Conservation (phyloP, 2,888 invertebrate genomes). For the Macropis europaea region DNA sequence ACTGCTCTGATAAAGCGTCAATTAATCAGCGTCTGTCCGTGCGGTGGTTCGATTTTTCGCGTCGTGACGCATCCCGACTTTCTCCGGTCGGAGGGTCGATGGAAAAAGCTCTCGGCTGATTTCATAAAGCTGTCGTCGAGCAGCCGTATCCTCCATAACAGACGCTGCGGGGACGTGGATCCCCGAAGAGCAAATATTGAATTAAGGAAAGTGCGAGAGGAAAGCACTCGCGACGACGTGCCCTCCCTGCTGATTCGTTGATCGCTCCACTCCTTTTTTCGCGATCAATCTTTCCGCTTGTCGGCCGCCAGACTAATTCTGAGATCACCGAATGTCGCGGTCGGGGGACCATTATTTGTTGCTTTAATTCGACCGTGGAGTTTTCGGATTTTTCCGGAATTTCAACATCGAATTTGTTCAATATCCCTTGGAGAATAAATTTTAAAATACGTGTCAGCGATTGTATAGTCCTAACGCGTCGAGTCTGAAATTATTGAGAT, state of each 20-base stretch:
- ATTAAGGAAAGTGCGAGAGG: slow-evolving; percentile 48
- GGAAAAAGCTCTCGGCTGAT: slow-evolving; percentile 48
- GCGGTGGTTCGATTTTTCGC: too few species aligned
- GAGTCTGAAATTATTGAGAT: too few species aligned
- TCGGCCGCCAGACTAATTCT: background rate
- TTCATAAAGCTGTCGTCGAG: slow-evolving; percentile 68
- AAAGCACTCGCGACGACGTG: slow-evolving; percentile 38
- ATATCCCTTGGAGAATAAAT: too few species aligned
- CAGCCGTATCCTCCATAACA: slow-evolving; percentile 41
- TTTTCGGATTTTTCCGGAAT: too few species aligned
- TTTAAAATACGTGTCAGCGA: too few species aligned
- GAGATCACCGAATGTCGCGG: background rate
- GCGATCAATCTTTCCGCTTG: slow-evolving; percentile 28
- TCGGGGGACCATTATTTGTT: background rate
- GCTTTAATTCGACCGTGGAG: too few species aligned
- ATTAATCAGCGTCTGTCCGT: too few species aligned
- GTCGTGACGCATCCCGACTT: slow-evolving; percentile 28
- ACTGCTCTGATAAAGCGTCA: too few species aligned
- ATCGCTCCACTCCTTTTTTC: slow-evolving; percentile 30
- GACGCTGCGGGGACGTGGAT: slow-evolving; percentile 18
- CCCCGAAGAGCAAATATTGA: slow-evolving; percentile 62
- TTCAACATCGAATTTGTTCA: too few species aligned
- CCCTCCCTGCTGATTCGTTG: slow-evolving; percentile 41
- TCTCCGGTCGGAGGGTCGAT: slow-evolving; percentile 32
- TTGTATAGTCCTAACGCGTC: too few species aligned